phyloP scores from a whole-genome alignment of 2,888 invertebrate genomes.

The Cosmopolites sordidus region DNA sequence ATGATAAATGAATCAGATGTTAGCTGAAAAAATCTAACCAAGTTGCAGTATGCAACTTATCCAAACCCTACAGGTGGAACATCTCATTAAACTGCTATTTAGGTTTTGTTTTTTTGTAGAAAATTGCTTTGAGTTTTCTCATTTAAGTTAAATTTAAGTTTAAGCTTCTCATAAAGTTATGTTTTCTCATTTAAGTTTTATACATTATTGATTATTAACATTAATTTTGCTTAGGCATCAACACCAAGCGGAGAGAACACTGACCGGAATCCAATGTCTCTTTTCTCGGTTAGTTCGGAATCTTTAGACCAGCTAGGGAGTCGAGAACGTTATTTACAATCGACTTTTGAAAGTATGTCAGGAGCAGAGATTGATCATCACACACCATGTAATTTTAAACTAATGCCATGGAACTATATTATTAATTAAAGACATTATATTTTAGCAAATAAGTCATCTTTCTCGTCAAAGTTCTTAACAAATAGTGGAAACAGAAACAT shows the following conservation, averaged over 20 bases:
- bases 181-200: too few species aligned
- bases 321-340: conserved; percentile 61
- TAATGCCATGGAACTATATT: not conserved
- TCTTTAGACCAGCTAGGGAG: conserved; percentile 56
- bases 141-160: too few species aligned
- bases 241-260: conserved; percentile 80
- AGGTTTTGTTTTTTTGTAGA: too few species aligned
- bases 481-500: conserved; percentile 45
- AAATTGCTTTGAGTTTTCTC: too few species aligned
- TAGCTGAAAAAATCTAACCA: too few species aligned
- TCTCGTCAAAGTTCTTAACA: conserved; percentile 58
- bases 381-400: conserved; percentile 30
- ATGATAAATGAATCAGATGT: too few species aligned
- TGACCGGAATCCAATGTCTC: conserved; percentile 67
- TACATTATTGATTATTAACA: not conserved
- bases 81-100: too few species aligned
- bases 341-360: conserved; percentile 68
- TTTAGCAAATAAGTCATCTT: conserved; percentile 55
- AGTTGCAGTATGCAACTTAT: too few species aligned
- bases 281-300: conserved; percentile 73
- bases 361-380: conserved; percentile 52
- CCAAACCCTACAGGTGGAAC: too few species aligned
- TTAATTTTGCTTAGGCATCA: conserved; percentile 54
- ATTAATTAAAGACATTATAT: conserved; percentile 11
- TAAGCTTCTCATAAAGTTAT: too few species aligned